Base-by-base conservation (phyloP, 2,888 invertebrate genomes). In the Meteorus colon region DNA sequence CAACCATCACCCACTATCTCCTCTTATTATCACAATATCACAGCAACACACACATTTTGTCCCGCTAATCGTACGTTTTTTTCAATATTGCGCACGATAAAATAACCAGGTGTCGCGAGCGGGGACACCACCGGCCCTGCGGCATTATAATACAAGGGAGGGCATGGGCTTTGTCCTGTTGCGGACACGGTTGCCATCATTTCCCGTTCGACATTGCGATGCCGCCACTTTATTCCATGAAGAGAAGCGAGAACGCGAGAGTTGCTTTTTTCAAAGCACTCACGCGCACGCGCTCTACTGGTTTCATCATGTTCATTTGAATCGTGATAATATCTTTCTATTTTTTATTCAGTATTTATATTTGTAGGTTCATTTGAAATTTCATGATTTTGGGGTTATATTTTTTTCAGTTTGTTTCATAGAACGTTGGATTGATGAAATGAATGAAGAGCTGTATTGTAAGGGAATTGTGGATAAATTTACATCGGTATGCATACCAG, bases 161-260 rank as follows among this genome's bases (percentile, higher is more conserved):
- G 81, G 81, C 81, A 81, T 79, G 78, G 78, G 83, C 84, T 85
- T 84, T 84, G 83, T 84, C 80, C 82, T 82, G 84, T 83, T 82
- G 80, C 77, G 82, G 81, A 72, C 82, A 82, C 80, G 77, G 81
- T 83, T 83, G 82, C 79, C 76, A 73, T 72, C 81, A 82, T 82
- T 79, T 83, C 80, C 79, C 80, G 78, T 78, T 71, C 62, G 73
- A 72, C 74, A 62, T 70, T 59, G 70, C 73, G 83, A 78, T 78
- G 82, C 82, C 82, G 81, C 79, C 69, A 68, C 66, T 66, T 41
- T 24, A 19, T 8, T 24, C 19, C 55, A 55, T 55, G 55, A 41
- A 41, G 19, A 55, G n/a, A 48, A 48, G 48, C 19, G 19, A 19
- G 19, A 19, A n/a, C 19, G 55, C n/a, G n/a, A 8, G 19, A 55